phyloP scores from a whole-genome alignment of 2,113 vertebrate species.

The Aphyosemion australe region DNA sequence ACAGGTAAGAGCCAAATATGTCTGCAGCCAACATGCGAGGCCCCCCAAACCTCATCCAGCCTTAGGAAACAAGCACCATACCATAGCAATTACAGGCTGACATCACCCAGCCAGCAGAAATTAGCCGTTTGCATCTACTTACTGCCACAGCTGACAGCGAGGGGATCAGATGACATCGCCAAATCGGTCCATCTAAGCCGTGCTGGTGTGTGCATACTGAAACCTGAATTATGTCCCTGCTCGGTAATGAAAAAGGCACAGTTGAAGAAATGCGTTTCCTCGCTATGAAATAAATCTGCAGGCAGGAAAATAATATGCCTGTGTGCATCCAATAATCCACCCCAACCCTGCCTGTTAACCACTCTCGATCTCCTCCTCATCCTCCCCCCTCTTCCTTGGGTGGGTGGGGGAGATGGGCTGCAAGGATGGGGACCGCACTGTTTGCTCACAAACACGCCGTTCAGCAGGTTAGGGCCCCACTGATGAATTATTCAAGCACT shows the following conservation, averaged over 20 bases:
- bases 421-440: conserved; percentile 70
- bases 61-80: conserved; percentile 56
- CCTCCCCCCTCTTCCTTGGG: conserved; percentile 8
- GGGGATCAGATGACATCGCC: conserved; percentile 54
- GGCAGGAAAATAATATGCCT: conserved; percentile 75
- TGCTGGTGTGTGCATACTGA: conserved; percentile 39
- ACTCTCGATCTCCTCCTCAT: conserved; percentile 49
- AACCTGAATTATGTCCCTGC: conserved; percentile 68
- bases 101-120: conserved; percentile 49
- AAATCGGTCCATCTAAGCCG: conserved; percentile 50
- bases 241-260: conserved; percentile 71
- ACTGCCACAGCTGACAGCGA: conserved; percentile 50
- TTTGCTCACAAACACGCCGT: conserved; percentile 88
- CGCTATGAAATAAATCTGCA: conserved; percentile 68
- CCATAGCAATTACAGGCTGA: conserved; percentile 58
- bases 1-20: conserved; percentile 58
- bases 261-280: conserved; percentile 72
- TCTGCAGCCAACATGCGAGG: conserved; percentile 24
- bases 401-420: conserved; percentile 29
- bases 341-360: conserved; percentile 73
- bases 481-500: conserved; percentile 92
- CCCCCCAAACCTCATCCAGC: conserved; percentile 23
- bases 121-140: conserved; percentile 53
- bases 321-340: conserved; percentile 76
- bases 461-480: conserved; percentile 86